Evolutionary conservation across 2,888 invertebrate species (phyloP).

Genomic region (Apoda limacodes): DNA sequence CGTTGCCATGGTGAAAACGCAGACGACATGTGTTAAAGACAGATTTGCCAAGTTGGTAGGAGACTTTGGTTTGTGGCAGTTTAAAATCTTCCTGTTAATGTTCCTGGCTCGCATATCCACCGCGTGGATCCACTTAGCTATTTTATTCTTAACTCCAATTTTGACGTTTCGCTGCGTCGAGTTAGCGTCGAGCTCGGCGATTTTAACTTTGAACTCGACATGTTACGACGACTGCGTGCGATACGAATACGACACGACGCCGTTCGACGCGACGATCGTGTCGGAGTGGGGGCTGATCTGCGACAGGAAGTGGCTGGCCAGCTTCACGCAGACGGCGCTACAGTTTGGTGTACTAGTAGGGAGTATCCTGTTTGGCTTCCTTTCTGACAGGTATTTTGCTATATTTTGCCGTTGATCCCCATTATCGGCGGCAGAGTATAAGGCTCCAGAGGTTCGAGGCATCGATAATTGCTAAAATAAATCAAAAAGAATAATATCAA

Average conservation of each 20-base stretch:
- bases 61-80: conserved; percentile 77
- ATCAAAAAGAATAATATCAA: too few species aligned
- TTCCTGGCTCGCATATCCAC: conserved; percentile 79
- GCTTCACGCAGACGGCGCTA: conserved; percentile 78
- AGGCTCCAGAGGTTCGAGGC: too few species aligned
- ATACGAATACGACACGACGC: conserved; percentile 70
- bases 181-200: conserved; percentile 32
- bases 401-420: too few species aligned
- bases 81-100: conserved; percentile 73
- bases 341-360: conserved; percentile 81
- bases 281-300: conserved; percentile 84
- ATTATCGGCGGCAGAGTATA: too few species aligned
- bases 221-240: conserved; percentile 66
- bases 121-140: conserved; percentile 82
- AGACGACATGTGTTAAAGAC: too few species aligned
- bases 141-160: conserved; percentile 78
- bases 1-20: too few species aligned
- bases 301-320: conserved; percentile 71
- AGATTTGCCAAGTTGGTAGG: conserved; percentile 43
- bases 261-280: conserved; percentile 77
- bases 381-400: conserved; percentile 81
- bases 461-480: too few species aligned
- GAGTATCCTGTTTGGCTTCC: conserved; percentile 77
- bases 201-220: conserved; percentile 33
- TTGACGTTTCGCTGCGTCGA: conserved; percentile 60